Base-by-base conservation (phyloP, 2,797 vertebrate genomes). In the Spatula versicolor region DNA sequence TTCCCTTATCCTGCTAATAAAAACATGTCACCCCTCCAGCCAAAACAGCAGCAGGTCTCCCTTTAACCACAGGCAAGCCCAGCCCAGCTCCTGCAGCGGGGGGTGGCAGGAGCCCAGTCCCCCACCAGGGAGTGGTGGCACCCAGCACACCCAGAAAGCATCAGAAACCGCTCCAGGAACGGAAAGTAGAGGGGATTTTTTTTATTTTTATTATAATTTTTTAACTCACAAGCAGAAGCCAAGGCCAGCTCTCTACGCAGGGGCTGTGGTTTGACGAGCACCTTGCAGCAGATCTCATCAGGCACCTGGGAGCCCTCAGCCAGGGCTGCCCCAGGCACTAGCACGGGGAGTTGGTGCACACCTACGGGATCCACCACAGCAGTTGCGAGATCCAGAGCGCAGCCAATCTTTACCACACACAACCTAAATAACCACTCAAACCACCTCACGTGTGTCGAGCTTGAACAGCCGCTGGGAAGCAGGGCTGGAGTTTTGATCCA, bases 181-280 rank as follows among this genome's bases (percentile, higher is more conserved):
- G 94, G 92, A 93, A 96, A 58, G 73, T 66, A 91, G 89, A 35
- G 80, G 80, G 72, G 92, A 88, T 91, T 91, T 74, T 88, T 81
- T 21, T 66, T 5, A 52, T 13, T 13, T 63, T 63, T 41, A 20
- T 63, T 30, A 48, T 48, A 7, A 52, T 26, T 52, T 52, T 52
- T 52, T 3, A 91, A 81, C 52, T 78, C 12, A 11, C 41, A 31
- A 45, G 56, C 45, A 75, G 83, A 94, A 75, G 8, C 37, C 77
- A 69, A 72, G 31, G 69, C 76, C 62, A 37, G 35, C 50, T 62
- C 54, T 88, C 86, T 83, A 73, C 73, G 85, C 88, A 2, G 31
- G 66, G 37, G n/a, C 73, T 93, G 76, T 9, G 58, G 52, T 88
- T 88, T 86, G 90, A 88, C 23, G 56, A 63, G 48, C 31, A 30